phyloP scores from a whole-genome alignment of 2,888 invertebrate genomes.

The Dicyrtoma fusca region DNA sequence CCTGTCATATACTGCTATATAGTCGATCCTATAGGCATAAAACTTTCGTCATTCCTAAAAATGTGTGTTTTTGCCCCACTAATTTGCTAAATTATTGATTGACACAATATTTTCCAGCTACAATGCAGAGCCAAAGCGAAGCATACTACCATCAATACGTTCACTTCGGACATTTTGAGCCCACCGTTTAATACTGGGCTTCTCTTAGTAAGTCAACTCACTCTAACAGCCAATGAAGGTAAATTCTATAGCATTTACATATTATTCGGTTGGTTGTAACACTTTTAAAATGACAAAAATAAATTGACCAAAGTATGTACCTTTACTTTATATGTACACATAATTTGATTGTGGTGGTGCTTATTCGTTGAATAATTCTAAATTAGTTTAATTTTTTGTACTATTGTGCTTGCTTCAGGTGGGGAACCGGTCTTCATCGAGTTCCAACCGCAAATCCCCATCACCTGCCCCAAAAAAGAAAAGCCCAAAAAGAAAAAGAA shows the following conservation, averaged over 20 bases:
- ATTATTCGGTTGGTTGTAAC: no score
- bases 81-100: no score
- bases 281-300: no score
- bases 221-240: slow-evolving; percentile 50
- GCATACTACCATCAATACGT: slow-evolving; percentile 57
- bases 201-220: slow-evolving; percentile 42
- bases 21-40: no score
- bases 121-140: slow-evolving; percentile 57
- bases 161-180: slow-evolving; percentile 55
- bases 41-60: no score
- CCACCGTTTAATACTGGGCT: slow-evolving; percentile 56
- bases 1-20: no score
- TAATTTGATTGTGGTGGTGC: no score
- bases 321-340: no score
- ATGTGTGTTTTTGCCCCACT: no score
- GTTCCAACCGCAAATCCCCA: slow-evolving; percentile 54
- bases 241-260: neutral
- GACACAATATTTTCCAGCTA: no score
- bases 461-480: slow-evolving; percentile 54
- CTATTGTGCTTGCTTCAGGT: slow-evolving; percentile 28
- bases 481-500: slow-evolving; percentile 39
- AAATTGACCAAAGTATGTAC: no score
- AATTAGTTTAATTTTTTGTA: neutral
- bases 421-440: slow-evolving; percentile 53
- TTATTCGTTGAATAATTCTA: no score